Conservation (phyloP, 2,113 vertebrate genomes). For the Hyperoodon ampullatus region DNA sequence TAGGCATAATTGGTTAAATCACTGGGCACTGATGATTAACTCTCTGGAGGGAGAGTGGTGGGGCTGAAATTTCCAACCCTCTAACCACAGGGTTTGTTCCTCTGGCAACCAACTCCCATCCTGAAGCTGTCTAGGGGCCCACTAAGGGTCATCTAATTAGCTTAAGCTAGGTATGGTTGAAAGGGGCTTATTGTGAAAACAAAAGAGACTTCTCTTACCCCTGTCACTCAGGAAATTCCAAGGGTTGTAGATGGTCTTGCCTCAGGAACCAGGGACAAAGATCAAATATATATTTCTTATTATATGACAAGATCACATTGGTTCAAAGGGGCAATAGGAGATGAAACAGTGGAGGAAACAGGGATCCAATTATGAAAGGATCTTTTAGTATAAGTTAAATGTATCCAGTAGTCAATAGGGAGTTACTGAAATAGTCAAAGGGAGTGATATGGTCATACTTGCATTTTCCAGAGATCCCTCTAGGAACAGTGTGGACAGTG, state of each 20-base stretch:
- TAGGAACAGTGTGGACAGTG: neutral
- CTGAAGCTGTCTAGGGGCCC: neutral
- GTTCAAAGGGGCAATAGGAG: neutral
- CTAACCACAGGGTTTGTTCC: neutral
- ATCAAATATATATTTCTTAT: neutral
- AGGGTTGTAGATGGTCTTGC: neutral
- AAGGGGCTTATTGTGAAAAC: neutral
- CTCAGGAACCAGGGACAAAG: neutral
- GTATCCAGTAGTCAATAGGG: neutral
- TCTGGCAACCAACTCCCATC: neutral
- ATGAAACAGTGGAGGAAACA: neutral
- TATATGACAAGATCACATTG: neutral
- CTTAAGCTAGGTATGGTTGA: neutral
- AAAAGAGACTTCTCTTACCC: neutral
- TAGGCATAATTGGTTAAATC: neutral
- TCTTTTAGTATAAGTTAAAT: neutral
- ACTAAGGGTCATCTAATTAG: neutral
- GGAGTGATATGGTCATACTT: neutral
- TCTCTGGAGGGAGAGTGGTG: neutral
- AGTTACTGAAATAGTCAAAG: conserved; percentile 1
- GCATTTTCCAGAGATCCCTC: neutral
- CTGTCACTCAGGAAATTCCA: neutral
- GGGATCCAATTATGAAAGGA: neutral
- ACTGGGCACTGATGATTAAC: neutral
- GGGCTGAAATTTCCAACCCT: neutral